These are phyloP conservation scores for Podarcis lilfordi DNA, from an alignment of 2,797 vertebrate species.

Conservation along the genomic window DNA sequence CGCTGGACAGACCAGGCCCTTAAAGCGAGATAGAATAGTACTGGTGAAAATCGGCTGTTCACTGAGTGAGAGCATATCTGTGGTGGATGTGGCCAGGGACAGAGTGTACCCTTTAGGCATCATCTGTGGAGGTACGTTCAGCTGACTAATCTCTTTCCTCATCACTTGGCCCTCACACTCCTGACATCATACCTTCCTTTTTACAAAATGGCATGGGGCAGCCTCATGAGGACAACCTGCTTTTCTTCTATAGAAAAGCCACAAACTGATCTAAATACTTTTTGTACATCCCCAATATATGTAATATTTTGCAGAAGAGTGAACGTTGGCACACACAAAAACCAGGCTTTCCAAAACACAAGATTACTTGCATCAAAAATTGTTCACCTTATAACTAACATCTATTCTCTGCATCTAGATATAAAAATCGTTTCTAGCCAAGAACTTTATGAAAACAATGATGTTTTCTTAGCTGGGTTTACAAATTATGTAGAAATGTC, in stretches of 20 bases:
- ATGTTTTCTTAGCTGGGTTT: background rate
- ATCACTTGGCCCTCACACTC: background rate
- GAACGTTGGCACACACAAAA: background rate
- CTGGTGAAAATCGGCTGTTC: no score
- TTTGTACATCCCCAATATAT: background rate
- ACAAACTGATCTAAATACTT: background rate
- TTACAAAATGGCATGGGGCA: background rate
- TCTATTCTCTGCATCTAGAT: background rate
- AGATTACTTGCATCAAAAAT: background rate
- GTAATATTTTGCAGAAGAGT: background rate
- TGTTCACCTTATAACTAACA: background rate
- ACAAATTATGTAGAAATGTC: conserved; percentile 18
- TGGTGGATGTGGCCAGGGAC: background rate
- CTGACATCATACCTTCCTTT: background rate
- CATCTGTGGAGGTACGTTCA: background rate
- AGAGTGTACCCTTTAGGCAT: background rate
- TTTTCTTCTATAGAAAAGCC: background rate
- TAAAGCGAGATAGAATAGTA: background rate
- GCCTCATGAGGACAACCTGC: background rate
- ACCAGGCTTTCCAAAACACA: background rate
- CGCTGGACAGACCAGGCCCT: no score
- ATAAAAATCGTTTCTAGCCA: conserved; percentile 18
- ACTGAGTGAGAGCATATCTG: background rate
- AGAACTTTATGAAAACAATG: background rate
- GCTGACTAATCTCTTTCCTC: background rate